phyloP scores from a whole-genome alignment of 1,140 invertebrate genomes.

The Calliphora vicina region DNA sequence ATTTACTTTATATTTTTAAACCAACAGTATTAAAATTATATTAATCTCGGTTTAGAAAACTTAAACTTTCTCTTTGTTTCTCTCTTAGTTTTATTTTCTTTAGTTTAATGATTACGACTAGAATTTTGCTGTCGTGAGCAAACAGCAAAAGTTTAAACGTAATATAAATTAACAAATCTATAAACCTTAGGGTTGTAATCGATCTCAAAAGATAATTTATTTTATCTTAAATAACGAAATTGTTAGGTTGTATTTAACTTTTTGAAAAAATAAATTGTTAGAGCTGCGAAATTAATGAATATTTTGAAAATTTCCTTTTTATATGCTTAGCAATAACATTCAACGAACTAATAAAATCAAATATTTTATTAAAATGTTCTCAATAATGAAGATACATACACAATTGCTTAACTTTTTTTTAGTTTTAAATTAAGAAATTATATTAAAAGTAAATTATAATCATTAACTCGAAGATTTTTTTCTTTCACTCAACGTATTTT shows the following conservation, averaged over 20 bases:
- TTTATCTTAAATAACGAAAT: background rate
- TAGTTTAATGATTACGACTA: no score
- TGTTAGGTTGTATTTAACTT: background rate
- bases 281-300: no score
- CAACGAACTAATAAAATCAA: background rate
- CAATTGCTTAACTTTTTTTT: background rate
- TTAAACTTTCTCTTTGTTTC: no score
- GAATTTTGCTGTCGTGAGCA: conserved; percentile 61
- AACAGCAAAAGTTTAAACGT: conserved; percentile 59
- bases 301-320: background rate
- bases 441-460: background rate
- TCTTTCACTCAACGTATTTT: background rate
- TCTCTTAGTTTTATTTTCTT: no score
- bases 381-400: background rate
- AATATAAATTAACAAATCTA: conserved; percentile 35
- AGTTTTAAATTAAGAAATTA: background rate
- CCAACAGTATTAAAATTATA: no score
- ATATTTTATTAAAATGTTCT: background rate
- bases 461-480: background rate
- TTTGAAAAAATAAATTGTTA: background rate
- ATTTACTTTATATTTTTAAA: no score
- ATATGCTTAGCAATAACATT: background rate
- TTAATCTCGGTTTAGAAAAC: no score
- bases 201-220: background rate
- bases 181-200: background rate